Conservation (phyloP, 2,113 vertebrate species). For the Osmerus eperlanus region DNA sequence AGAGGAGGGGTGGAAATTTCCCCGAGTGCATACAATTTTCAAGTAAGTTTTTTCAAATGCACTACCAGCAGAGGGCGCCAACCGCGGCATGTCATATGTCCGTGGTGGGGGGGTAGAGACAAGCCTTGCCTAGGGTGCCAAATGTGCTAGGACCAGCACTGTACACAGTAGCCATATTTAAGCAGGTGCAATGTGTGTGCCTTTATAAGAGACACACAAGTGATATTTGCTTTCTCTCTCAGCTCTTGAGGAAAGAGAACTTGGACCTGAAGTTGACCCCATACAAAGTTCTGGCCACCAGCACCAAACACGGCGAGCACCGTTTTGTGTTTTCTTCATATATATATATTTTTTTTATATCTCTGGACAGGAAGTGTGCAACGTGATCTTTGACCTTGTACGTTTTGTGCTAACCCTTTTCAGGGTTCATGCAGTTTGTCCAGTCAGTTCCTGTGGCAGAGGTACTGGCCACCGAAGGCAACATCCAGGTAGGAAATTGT, state of each 20-base stretch:
- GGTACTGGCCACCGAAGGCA: slow-evolving; percentile 95
- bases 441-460: slow-evolving; percentile 97
- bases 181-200: too few relatives aligned
- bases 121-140: too few relatives aligned
- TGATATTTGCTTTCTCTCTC: slow-evolving; percentile 7
- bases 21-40: too few relatives aligned
- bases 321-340: neutral
- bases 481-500: slow-evolving; percentile 85
- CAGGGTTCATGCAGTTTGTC: slow-evolving; percentile 99
- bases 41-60: too few relatives aligned
- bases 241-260: slow-evolving; percentile 96
- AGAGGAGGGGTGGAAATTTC: too few relatives aligned
- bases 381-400: neutral
- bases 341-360: neutral
- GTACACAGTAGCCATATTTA: too few relatives aligned
- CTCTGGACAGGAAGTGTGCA: neutral
- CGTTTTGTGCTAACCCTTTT: neutral
- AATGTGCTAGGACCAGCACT: too few relatives aligned
- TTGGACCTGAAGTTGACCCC: slow-evolving; percentile 96
- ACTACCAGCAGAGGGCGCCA: too few relatives aligned
- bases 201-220: too few relatives aligned
- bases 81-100: too few relatives aligned
- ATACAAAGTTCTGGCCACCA: slow-evolving; percentile 96
- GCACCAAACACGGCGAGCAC: slow-evolving; percentile 91
- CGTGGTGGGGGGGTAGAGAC: too few relatives aligned